Evolutionary conservation across 2,797 vertebrate species (phyloP).

Genomic region (Nyctalus aviator): DNA sequence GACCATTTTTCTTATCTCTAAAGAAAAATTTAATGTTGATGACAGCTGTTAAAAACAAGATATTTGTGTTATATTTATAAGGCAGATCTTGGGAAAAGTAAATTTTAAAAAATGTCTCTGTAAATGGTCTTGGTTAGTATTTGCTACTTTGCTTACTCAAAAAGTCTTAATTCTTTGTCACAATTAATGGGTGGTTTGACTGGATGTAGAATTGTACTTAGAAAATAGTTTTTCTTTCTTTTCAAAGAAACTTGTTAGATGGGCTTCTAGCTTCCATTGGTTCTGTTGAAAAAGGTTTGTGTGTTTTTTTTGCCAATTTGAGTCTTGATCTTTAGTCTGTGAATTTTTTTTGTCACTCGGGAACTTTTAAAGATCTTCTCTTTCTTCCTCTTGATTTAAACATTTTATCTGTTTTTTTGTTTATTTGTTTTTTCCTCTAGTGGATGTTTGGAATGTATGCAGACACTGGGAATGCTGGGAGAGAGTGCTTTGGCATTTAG

Average conservation of each 20-base stretch:
- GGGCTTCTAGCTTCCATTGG: background rate
- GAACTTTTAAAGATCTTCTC: conserved; percentile 12
- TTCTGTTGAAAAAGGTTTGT: background rate
- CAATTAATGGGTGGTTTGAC: conserved; percentile 9
- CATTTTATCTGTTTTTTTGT: conserved; percentile 8
- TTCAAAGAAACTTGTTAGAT: background rate
- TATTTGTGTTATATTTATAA: background rate
- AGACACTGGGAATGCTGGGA: background rate
- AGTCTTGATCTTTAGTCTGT: conserved; percentile 12
- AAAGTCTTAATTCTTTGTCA: conserved; percentile 49
- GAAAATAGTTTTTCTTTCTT: conserved; percentile 40
- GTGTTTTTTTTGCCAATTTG: conserved; percentile 23
- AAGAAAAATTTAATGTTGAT: conserved; percentile 43
- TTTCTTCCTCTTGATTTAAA: conserved; percentile 27
- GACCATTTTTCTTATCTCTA: conserved; percentile 20
- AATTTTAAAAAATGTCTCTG: background rate
- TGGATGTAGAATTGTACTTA: conserved; percentile 26
- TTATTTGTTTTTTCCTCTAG: background rate
- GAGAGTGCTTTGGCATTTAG: background rate
- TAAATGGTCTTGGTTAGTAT: conserved; percentile 6
- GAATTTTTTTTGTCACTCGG: conserved; percentile 4
- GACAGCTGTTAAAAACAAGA: conserved; percentile 46
- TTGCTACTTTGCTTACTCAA: conserved; percentile 41
- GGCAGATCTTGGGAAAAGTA: background rate
- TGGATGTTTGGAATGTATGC: conserved; percentile 5